Percentiles rank a stretch among this genome's conserved stretches.
Conservation (phyloP, 1,140 invertebrate genomes). For the Magallana gigas region DNA sequence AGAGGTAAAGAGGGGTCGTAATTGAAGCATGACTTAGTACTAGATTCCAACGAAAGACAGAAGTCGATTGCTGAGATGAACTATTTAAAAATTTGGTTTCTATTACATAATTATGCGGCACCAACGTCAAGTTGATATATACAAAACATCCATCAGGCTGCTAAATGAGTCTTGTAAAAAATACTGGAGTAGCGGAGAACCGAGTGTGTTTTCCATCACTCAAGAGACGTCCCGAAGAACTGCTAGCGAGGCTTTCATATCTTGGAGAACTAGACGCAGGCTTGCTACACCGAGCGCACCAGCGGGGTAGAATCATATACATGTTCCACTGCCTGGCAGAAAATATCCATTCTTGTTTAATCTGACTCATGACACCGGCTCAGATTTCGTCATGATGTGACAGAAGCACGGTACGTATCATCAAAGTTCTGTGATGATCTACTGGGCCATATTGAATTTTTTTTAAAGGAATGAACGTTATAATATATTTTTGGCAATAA, state of each 20-base stretch:
- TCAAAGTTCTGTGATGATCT: no score
- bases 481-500: no score
- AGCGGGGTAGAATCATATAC: constrained; percentile 11
- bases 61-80: constrained; percentile 17
- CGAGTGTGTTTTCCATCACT: constrained; percentile 37
- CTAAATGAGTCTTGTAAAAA: constrained; percentile 38
- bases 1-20: neutral
- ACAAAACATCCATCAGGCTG: constrained; percentile 27
- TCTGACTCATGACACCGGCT: neutral
- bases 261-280: neutral
- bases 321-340: neutral
- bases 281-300: neutral
- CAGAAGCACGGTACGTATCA: no score
- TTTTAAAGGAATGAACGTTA: no score
- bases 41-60: constrained; percentile 24
- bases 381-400: neutral
- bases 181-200: constrained; percentile 26
- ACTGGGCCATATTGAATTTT: no score
- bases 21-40: neutral
- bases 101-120: constrained; percentile 36
- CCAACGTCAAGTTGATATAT: constrained; percentile 35
- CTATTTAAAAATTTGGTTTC: constrained; percentile 38
- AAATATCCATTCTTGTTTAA: constrained; percentile 22
- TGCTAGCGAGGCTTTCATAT: constrained; percentile 14
- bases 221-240: constrained; percentile 22